phyloP scores from a whole-genome alignment of 2,113 vertebrate genomes.

The Actenoides lindsayi region DNA sequence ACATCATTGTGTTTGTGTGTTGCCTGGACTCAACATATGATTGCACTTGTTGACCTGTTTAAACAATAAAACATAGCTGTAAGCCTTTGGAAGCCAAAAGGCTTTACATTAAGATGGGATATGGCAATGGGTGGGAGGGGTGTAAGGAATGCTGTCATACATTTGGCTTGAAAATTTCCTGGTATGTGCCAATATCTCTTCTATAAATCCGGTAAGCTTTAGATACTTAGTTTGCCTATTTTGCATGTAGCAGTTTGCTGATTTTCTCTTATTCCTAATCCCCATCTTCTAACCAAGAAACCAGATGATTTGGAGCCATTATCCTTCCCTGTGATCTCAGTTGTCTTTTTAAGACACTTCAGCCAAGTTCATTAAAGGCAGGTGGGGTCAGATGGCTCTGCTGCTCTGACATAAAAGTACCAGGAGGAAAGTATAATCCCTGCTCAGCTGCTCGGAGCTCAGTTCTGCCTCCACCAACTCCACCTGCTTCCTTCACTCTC shows the following conservation, averaged over 20 bases:
- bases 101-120: constrained; percentile 37
- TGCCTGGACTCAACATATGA: constrained; percentile 50
- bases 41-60: constrained; percentile 64
- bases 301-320: not conserved
- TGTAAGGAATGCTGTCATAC: constrained; percentile 34
- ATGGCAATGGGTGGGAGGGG: constrained; percentile 10
- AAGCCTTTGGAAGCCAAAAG: constrained; percentile 56
- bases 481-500: constrained; percentile 3
- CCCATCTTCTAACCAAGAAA: not conserved
- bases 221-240: constrained; percentile 19
- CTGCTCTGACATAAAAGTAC: not conserved
- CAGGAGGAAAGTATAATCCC: not conserved
- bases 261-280: not conserved
- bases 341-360: not conserved
- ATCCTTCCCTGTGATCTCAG: not conserved
- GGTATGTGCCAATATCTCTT: constrained; percentile 44
- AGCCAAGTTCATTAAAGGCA: not conserved
- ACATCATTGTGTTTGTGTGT: constrained; percentile 42
- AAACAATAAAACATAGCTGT: constrained; percentile 39
- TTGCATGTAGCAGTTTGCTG: constrained; percentile 16
- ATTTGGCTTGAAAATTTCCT: constrained; percentile 16
- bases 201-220: constrained; percentile 34
- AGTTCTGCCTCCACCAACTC: not conserved
- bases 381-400: not conserved
- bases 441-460: not conserved